Percentiles rank a stretch among this genome's conserved stretches.
Evolutionary conservation across 1,140 invertebrate species (phyloP).

Genomic region (Solenopsis invicta): DNA sequence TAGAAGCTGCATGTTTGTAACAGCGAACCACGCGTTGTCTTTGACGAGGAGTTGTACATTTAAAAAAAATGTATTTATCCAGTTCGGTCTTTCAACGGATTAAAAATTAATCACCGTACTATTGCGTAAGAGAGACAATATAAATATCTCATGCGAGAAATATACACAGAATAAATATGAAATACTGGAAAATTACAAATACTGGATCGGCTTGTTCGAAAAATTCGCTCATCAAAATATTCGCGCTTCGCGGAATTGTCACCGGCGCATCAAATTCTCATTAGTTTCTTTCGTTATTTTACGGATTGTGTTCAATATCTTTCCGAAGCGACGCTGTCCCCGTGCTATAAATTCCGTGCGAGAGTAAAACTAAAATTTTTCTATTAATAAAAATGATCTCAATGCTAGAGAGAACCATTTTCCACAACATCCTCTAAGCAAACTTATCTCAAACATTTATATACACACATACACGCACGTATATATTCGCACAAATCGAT

Average conservation of each 20-base stretch:
- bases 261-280: constrained; percentile 37
- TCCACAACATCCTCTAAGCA: not conserved
- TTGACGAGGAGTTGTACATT: not conserved
- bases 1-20: not conserved
- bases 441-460: constrained; percentile 18
- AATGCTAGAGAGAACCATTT: not conserved
- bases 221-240: constrained; percentile 41
- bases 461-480: not conserved
- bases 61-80: not conserved
- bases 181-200: constrained; percentile 16
- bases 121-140: constrained; percentile 8
- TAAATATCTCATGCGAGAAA: constrained; percentile 16
- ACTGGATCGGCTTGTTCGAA: constrained; percentile 26
- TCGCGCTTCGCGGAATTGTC: constrained; percentile 10
- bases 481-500: not conserved
- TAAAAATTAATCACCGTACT: constrained; percentile 35
- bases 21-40: not conserved
- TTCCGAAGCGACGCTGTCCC: not conserved
- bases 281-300: not conserved
- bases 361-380: not conserved
- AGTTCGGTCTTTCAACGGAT: not conserved
- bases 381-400: not conserved
- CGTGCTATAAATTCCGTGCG: not conserved
- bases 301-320: constrained; percentile 59
- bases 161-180: constrained; percentile 41